Evolutionary conservation across 2,888 invertebrate genomes (phyloP).

Genomic region (Ophraella communa): DNA sequence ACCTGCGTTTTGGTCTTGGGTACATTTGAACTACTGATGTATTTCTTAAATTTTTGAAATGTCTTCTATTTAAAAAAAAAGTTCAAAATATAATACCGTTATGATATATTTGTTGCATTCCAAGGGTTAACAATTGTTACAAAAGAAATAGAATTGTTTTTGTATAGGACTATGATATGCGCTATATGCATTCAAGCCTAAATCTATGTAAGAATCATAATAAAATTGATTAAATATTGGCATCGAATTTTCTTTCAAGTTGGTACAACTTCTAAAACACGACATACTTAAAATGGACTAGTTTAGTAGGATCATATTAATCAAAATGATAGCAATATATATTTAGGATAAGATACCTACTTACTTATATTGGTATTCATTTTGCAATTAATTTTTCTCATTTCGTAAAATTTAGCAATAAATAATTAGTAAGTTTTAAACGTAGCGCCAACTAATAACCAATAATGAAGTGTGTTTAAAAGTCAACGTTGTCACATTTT

Average conservation of each 20-base stretch:
- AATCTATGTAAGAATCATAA: slow-evolving; percentile 49
- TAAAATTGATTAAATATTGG: slow-evolving; percentile 24
- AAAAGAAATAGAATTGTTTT: slow-evolving; percentile 52
- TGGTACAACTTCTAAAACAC: too few species aligned
- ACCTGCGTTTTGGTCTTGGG: neutral
- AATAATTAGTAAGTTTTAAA: too few species aligned
- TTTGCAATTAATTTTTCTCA: too few species aligned
- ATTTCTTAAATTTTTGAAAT: neutral
- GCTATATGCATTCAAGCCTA: slow-evolving; percentile 41
- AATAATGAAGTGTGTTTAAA: too few species aligned
- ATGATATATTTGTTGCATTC: slow-evolving; percentile 59
- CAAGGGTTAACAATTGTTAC: slow-evolving; percentile 57
- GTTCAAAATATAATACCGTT: slow-evolving; percentile 30
- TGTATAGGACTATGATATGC: slow-evolving; percentile 45
- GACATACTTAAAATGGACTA: too few species aligned
- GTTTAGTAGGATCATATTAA: too few species aligned
- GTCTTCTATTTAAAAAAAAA: slow-evolving; percentile 10
- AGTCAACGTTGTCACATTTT: too few species aligned
- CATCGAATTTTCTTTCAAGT: neutral
- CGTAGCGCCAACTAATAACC: too few species aligned
- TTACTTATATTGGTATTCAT: too few species aligned
- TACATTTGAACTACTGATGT: slow-evolving; percentile 6
- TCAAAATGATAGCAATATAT: too few species aligned
- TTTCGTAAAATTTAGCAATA: too few species aligned
- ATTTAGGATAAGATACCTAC: too few species aligned